These are phyloP conservation scores for Drosophila pseudotakahashii DNA, from an alignment of 2,888 invertebrate species.

Conservation along the genomic window DNA sequence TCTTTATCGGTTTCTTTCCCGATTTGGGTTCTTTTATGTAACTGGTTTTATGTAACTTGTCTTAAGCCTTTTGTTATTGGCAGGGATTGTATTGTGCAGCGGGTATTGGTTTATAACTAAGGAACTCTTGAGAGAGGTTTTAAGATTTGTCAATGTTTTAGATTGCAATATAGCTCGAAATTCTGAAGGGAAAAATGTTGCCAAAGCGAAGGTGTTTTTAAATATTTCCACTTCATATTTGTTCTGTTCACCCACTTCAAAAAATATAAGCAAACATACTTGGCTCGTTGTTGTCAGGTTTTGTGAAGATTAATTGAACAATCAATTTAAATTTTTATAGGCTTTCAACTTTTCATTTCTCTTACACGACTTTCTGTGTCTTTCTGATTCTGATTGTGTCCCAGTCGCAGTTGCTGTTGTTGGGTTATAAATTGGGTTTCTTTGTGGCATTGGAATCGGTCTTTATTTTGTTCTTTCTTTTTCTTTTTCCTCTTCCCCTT, in stretches of 20 bases:
- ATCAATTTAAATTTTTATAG: slow-evolving; percentile 84
- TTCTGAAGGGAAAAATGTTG: too few relatives aligned
- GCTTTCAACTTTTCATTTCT: slow-evolving; percentile 79
- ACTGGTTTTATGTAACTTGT: slow-evolving; percentile 73
- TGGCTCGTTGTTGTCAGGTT: slow-evolving; percentile 75
- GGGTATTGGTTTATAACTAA: slow-evolving; percentile 14
- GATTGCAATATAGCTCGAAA: neutral
- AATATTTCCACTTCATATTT: neutral
- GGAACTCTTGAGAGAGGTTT: neutral
- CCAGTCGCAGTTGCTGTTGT: slow-evolving; percentile 40
- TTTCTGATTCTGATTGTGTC: slow-evolving; percentile 17
- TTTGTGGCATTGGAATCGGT: slow-evolving; percentile 60
- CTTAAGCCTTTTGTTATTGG: slow-evolving; percentile 46
- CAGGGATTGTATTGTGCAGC: slow-evolving; percentile 15
- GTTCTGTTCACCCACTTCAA: neutral
- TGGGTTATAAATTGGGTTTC: slow-evolving; percentile 70
- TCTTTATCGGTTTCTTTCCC: slow-evolving; percentile 36
- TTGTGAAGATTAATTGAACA: slow-evolving; percentile 83
- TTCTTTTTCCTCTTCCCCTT: neutral
- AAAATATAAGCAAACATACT: slow-evolving; percentile 42
- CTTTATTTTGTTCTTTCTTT: slow-evolving; percentile 21
- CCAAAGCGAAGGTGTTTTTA: neutral
- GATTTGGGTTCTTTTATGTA: slow-evolving; percentile 58
- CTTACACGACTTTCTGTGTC: slow-evolving; percentile 66
- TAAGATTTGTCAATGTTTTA: neutral